These are phyloP conservation scores for Sander lucioperca DNA, from an alignment of 2,113 vertebrate genomes.

Conservation along the genomic window DNA sequence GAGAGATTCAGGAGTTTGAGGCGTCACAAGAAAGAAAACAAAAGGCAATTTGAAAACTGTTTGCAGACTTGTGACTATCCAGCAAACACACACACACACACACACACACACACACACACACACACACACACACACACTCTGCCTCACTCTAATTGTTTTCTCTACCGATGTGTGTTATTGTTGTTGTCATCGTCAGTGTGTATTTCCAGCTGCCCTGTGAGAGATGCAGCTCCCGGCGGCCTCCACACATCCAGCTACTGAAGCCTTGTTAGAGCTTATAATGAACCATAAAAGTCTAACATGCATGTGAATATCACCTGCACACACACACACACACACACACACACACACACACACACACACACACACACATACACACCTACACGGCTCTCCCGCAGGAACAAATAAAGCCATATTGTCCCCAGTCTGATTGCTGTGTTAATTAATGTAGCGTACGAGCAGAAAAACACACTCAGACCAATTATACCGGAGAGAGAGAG, in stretches of 20 bases:
- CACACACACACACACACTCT: no score
- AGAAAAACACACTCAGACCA: constrained; percentile 73
- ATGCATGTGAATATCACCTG: constrained; percentile 67
- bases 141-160: no score
- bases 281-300: constrained; percentile 73
- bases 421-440: constrained; percentile 72
- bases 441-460: constrained; percentile 77
- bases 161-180: neutral
- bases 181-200: neutral
- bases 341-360: constrained; percentile 28
- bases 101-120: no score
- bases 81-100: no score
- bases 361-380: constrained; percentile 19
- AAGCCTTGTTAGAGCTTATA: constrained; percentile 77
- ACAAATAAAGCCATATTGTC: constrained; percentile 80
- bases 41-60: constrained; percentile 20
- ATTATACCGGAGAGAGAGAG: constrained; percentile 54
- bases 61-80: no score
- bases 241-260: constrained; percentile 70
- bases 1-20: neutral
- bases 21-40: constrained; percentile 4
- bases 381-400: constrained; percentile 55
- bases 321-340: constrained; percentile 22
- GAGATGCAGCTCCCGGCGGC: constrained; percentile 57
- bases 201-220: constrained; percentile 53